Percentiles rank a stretch among this genome's conserved stretches.
These are phyloP conservation scores for Cyclophora punctaria DNA, from an alignment of 2,888 invertebrate genomes.

Conservation along the genomic window DNA sequence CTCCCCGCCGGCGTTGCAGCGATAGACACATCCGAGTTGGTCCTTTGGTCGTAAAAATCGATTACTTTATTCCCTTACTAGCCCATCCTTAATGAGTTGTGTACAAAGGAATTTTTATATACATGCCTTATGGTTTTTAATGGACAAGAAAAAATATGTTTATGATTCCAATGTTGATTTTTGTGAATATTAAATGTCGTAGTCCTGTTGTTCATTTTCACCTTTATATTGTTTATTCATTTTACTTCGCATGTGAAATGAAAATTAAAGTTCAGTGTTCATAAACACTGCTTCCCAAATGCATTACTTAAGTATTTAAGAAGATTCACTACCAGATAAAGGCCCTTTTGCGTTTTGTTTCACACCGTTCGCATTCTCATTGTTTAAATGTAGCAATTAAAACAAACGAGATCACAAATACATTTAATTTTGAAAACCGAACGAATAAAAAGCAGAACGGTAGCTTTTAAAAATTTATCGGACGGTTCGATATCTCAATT, in stretches of 20 bases:
- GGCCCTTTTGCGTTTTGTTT: constrained; percentile 55
- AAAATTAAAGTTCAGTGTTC: no score
- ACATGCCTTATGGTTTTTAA: no score
- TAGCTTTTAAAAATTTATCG: constrained; percentile 37
- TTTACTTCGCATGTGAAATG: no score
- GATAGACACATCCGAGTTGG: constrained; percentile 19
- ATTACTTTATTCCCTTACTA: constrained; percentile 46
- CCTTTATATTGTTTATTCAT: no score
- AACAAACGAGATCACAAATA: constrained; percentile 35
- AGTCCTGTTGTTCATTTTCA: no score
- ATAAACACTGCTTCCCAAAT: no score
- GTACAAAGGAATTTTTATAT: constrained; percentile 2
- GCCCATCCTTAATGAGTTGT: constrained; percentile 30
- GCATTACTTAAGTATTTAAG: no score
- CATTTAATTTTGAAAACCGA: constrained; percentile 42
- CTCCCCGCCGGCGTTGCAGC: constrained; percentile 20
- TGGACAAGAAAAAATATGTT: no score
- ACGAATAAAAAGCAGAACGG: constrained; percentile 26
- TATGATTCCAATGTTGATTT: no score
- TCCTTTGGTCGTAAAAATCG: constrained; percentile 47
- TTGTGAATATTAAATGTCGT: no score
- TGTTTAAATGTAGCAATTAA: constrained; percentile 43
- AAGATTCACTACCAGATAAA: constrained; percentile 44
- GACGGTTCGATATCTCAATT: constrained; percentile 30
- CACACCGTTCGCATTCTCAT: constrained; percentile 53